phyloP scores from a whole-genome alignment of 2,888 invertebrate genomes.

The Hofmannophila pseudospretella region DNA sequence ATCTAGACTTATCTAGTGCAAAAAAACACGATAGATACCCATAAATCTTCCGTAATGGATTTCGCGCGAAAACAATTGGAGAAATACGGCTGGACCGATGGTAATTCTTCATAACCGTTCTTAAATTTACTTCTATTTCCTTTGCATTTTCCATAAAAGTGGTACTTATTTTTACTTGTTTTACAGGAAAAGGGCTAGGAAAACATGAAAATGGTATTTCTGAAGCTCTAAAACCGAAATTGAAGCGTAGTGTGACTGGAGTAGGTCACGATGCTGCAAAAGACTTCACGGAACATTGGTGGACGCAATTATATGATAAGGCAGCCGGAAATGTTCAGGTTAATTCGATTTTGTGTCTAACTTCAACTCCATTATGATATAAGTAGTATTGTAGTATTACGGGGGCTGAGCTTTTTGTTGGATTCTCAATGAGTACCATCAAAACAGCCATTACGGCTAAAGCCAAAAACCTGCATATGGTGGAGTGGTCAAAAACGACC shows the following conservation, averaged over 20 bases:
- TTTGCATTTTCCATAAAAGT: too few relatives aligned
- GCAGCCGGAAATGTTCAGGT: constrained; percentile 83
- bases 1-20: not conserved
- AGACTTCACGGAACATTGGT: constrained; percentile 90
- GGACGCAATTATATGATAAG: constrained; percentile 87
- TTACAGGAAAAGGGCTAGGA: constrained; percentile 89
- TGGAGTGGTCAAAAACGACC: too few relatives aligned
- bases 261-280: constrained; percentile 86
- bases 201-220: constrained; percentile 87
- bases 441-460: too few relatives aligned
- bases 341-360: too few relatives aligned
- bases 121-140: not conserved
- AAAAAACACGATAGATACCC: too few relatives aligned
- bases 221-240: constrained; percentile 85
- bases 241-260: constrained; percentile 88
- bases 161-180: not conserved
- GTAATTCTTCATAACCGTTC: constrained; percentile 27
- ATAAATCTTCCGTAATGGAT: constrained; percentile 66
- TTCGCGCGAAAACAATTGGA: constrained; percentile 84
- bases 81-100: constrained; percentile 86
- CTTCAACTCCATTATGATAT: too few relatives aligned
- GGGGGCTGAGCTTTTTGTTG: too few relatives aligned
- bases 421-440: too few relatives aligned
- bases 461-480: too few relatives aligned
- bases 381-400: too few relatives aligned